Evolutionary conservation across 2,113 vertebrate genomes (phyloP).

Genomic region (Triplophysa siluroides): DNA sequence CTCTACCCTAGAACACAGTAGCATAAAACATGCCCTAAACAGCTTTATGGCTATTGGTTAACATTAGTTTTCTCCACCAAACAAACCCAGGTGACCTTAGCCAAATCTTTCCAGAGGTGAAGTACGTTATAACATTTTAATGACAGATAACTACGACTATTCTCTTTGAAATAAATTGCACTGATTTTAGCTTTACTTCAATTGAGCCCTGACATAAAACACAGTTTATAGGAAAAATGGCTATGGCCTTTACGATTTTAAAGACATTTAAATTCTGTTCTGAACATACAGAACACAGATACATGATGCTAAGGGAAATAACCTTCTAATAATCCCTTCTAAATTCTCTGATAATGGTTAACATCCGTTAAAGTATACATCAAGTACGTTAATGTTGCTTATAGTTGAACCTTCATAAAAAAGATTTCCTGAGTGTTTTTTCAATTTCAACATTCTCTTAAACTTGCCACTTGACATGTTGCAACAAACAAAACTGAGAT

Average conservation of each 20-base stretch:
- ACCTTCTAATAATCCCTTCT: not conserved
- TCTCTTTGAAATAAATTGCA: not conserved
- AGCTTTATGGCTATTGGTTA: not conserved
- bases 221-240: not conserved
- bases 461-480: not conserved
- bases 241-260: not conserved
- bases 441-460: not conserved
- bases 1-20: too few relatives aligned
- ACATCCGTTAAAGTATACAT: not conserved
- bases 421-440: conserved; percentile 19
- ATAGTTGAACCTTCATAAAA: not conserved
- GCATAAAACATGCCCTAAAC: not conserved
- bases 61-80: too few relatives aligned
- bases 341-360: not conserved
- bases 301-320: not conserved
- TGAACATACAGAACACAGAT: not conserved
- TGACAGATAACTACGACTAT: not conserved
- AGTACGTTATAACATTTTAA: too few relatives aligned
- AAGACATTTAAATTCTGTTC: not conserved
- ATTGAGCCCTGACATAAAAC: not conserved
- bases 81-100: not conserved
- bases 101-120: too few relatives aligned
- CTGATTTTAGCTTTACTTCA: not conserved
- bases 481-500: not conserved
- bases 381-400: conserved; percentile 2